These are phyloP conservation scores for Diadema setosum DNA, from an alignment of 35 echinoderm and acorn worm species.

Conservation along the genomic window DNA sequence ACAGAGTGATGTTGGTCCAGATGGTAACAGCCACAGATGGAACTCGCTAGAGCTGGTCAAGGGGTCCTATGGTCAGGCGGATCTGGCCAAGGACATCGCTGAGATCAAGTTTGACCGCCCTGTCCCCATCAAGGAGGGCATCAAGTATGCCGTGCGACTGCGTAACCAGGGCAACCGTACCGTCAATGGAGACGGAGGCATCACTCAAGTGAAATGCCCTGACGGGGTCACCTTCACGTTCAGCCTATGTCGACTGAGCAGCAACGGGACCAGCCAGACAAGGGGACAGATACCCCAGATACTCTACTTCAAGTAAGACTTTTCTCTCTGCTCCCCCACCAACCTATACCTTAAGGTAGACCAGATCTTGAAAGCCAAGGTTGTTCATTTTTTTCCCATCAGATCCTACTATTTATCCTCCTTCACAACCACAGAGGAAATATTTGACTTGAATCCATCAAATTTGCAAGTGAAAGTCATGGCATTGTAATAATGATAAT, in stretches of 20 bases:
- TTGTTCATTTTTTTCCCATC: too few species aligned
- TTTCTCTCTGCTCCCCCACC: too few species aligned
- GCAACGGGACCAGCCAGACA: conserved; percentile 93
- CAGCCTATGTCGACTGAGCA: conserved; percentile 83
- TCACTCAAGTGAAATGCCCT: conserved; percentile 74
- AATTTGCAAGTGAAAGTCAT: too few species aligned
- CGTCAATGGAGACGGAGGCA: conserved; percentile 83
- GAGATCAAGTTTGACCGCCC: conserved; percentile 98
- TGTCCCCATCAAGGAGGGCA: conserved; percentile 90
- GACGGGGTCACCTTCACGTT: conserved; percentile 93
- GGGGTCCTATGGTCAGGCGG: conserved; percentile 76
- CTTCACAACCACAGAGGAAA: too few species aligned
- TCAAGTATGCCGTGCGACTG: conserved; percentile 94
- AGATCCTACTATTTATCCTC: too few species aligned
- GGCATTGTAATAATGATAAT: too few species aligned
- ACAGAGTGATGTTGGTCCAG: conserved; percentile 76
- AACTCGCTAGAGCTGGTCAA: conserved; percentile 89
- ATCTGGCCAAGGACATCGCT: conserved; percentile 73
- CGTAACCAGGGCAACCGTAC: conserved; percentile 92
- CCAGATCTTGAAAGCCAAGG: too few species aligned
- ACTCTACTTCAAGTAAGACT: conserved; percentile 89
- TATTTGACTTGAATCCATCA: too few species aligned
- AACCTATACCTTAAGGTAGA: too few species aligned
- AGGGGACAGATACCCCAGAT: conserved; percentile 91
- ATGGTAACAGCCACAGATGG: conserved; percentile 93